Evolutionary conservation across 2,888 invertebrate species (phyloP).

Genomic region (Heteromurus nitidus): DNA sequence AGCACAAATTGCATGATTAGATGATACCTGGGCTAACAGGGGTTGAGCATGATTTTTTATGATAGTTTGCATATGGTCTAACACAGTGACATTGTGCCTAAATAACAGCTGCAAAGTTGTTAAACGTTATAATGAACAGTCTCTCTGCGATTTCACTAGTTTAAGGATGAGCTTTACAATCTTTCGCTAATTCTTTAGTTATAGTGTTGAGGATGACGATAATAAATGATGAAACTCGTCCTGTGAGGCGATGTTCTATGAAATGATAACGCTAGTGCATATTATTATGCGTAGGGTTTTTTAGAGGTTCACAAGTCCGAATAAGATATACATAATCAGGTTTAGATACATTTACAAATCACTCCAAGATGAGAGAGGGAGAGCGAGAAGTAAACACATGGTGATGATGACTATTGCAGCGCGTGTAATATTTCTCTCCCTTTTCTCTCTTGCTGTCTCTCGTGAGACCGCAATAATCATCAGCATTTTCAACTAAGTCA

Average conservation of each 20-base stretch:
- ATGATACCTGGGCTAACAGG: too few species aligned
- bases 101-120: too few species aligned
- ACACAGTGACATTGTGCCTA: too few species aligned
- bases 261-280: not conserved
- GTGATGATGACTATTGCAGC: not conserved
- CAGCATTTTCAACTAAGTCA: constrained; percentile 45
- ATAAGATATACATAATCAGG: constrained; percentile 28
- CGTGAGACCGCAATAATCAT: constrained; percentile 51
- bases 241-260: too few species aligned
- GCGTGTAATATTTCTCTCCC: not conserved
- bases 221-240: constrained; percentile 28
- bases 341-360: constrained; percentile 45
- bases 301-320: not conserved
- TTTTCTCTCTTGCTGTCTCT: constrained; percentile 13
- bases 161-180: constrained; percentile 10
- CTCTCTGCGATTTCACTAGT: constrained; percentile 26
- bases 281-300: not conserved
- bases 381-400: too few species aligned
- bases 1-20: too few species aligned
- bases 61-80: too few species aligned
- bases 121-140: constrained; percentile 2
- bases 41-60: too few species aligned
- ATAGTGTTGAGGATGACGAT: constrained; percentile 12
- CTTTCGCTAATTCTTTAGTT: constrained; percentile 4
- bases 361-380: constrained; percentile 8